A percentile compares a stretch with the other conserved stretches of the same genome.
These are phyloP conservation scores for Deilephila elpenor DNA, from an alignment of 2,888 invertebrate genomes.

Conservation along the genomic window DNA sequence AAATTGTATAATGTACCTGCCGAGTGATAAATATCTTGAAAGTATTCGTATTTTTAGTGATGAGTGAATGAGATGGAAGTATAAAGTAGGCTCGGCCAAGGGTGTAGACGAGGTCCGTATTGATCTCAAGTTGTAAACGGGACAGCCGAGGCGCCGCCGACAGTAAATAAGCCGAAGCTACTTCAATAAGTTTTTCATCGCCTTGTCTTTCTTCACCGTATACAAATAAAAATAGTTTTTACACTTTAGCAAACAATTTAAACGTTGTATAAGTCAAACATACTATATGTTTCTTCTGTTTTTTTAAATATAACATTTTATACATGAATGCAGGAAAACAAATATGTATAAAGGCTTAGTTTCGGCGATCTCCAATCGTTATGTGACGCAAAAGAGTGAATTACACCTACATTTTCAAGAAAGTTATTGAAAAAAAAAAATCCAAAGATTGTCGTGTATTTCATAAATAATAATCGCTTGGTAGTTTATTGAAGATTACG, in stretches of 20 bases:
- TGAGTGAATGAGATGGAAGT: conserved; percentile 27
- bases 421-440: neutral
- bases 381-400: neutral
- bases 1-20: conserved; percentile 21
- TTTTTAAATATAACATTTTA: neutral
- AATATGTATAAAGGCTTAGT: neutral
- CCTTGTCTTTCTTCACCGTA: neutral
- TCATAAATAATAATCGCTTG: neutral
- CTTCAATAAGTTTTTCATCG: conserved; percentile 49
- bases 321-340: neutral
- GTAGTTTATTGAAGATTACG: neutral
- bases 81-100: conserved; percentile 28
- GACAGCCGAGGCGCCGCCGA: conserved; percentile 56
- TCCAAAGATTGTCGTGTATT: neutral
- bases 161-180: conserved; percentile 62
- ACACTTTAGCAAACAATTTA: neutral
- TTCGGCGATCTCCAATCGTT: neutral
- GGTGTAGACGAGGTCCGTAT: conserved; percentile 59
- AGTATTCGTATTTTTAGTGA: conserved; percentile 20
- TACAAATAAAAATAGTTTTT: neutral
- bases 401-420: neutral
- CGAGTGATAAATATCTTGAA: conserved; percentile 15
- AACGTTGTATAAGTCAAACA: neutral
- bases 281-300: neutral
- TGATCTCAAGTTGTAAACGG: conserved; percentile 69